Percentiles rank a stretch among this genome's conserved stretches.
Evolutionary conservation across 1,140 invertebrate genomes (phyloP).

Genomic region (Matsumurasca onukii): DNA sequence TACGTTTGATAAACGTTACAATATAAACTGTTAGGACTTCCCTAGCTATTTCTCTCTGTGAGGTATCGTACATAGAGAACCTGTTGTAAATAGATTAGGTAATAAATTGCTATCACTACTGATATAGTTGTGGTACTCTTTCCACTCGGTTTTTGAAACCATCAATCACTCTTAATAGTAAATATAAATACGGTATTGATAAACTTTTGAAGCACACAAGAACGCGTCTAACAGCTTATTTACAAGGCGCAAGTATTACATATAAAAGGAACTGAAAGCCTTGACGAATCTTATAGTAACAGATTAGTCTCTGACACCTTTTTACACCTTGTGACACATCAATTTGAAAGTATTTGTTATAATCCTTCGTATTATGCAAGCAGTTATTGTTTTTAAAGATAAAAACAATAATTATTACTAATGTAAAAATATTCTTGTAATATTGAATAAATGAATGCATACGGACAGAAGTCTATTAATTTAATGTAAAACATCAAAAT

Average conservation of each 20-base stretch:
- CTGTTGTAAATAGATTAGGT: constrained; percentile 18
- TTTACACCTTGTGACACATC: no score
- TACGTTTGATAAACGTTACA: constrained; percentile 13
- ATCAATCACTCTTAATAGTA: neutral
- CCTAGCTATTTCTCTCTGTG: neutral
- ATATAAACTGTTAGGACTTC: constrained; percentile 17
- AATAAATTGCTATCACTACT: constrained; percentile 24
- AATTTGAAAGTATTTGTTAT: no score
- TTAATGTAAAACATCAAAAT: no score
- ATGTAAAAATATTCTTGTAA: no score
- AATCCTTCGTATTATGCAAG: no score
- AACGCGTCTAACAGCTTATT: constrained; percentile 14
- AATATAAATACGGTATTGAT: neutral
- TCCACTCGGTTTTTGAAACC: constrained; percentile 9
- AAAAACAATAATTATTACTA: no score
- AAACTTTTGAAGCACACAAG: constrained; percentile 13
- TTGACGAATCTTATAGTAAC: neutral
- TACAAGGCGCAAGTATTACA: constrained; percentile 7
- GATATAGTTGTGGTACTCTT: constrained; percentile 23
- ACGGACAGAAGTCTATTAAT: no score
- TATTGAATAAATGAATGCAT: no score
- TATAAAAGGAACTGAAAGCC: constrained; percentile 23
- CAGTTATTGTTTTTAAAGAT: no score
- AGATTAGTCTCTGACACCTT: no score
- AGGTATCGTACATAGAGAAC: constrained; percentile 14